Conservation (phyloP, 2,113 vertebrate genomes). For the Protomyctophum bolini region DNA sequence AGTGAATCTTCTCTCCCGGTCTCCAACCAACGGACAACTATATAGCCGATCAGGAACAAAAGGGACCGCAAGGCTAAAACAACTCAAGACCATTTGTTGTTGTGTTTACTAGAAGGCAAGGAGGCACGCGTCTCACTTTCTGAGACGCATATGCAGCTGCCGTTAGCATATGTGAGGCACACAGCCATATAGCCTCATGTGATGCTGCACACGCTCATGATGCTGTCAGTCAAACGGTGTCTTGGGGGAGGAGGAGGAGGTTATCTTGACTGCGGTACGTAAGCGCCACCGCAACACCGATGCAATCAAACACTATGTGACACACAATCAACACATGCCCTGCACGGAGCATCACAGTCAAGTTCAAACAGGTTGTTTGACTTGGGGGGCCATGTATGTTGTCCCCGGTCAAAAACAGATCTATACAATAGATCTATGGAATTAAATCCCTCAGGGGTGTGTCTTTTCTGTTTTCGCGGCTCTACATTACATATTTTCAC, state of each 20-base stretch:
- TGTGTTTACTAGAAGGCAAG: conserved; percentile 14
- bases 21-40: conserved; percentile 25
- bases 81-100: conserved; percentile 33
- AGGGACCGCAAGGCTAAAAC: conserved; percentile 52
- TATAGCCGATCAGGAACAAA: conserved; percentile 56
- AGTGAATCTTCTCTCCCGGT: conserved; percentile 27
- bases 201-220: conserved; percentile 6
- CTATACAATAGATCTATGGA: not conserved
- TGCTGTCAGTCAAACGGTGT: conserved; percentile 43
- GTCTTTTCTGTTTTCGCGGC: conserved; percentile 21
- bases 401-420: not conserved
- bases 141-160: conserved; percentile 31
- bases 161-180: conserved; percentile 10
- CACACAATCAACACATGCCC: not conserved
- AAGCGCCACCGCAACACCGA: not conserved
- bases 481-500: not conserved
- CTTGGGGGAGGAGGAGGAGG: conserved; percentile 20
- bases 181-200: conserved; percentile 34
- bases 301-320: not conserved
- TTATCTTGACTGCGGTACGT: conserved; percentile 24
- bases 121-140: conserved; percentile 5
- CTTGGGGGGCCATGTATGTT: not conserved
- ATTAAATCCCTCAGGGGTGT: not conserved
- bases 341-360: not conserved
- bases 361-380: not conserved